Conservation (phyloP, 2,797 vertebrate genomes). For the Rousettus madagascariensis region DNA sequence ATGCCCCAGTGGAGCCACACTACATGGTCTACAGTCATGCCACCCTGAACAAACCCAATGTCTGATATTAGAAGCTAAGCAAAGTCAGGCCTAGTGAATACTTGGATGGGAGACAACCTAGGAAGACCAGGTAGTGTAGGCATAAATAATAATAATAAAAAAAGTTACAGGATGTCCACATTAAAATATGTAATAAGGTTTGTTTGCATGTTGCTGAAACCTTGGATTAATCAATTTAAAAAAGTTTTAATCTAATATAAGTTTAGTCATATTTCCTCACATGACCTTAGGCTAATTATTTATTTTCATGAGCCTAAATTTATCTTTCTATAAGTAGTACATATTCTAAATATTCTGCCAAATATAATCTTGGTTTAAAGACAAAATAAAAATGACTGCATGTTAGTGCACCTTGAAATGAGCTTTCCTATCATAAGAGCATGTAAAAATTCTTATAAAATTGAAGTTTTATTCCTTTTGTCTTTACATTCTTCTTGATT, state of each 20-base stretch:
- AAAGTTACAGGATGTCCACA: neutral
- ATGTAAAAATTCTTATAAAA: neutral
- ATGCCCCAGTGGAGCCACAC: too few species aligned
- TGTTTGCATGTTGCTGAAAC: neutral
- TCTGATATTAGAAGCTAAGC: too few species aligned
- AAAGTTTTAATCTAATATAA: neutral
- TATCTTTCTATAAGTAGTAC: neutral
- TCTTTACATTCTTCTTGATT: neutral
- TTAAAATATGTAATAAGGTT: neutral
- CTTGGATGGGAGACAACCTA: too few species aligned
- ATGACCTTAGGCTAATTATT: neutral
- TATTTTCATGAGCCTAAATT: neutral
- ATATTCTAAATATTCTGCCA: neutral
- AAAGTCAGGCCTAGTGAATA: too few species aligned
- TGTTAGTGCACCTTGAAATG: neutral
- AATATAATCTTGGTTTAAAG: neutral
- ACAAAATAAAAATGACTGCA: slow-evolving; percentile 4
- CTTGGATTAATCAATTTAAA: neutral
- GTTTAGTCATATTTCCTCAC: neutral
- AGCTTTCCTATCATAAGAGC: neutral
- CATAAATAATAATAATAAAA: too few species aligned
- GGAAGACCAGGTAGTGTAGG: too few species aligned
- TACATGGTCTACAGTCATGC: too few species aligned
- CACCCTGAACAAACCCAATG: too few species aligned
- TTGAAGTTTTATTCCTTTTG: too few species aligned